These are phyloP conservation scores for Micromys minutus DNA, from an alignment of 2,113 vertebrate genomes.

Conservation along the genomic window DNA sequence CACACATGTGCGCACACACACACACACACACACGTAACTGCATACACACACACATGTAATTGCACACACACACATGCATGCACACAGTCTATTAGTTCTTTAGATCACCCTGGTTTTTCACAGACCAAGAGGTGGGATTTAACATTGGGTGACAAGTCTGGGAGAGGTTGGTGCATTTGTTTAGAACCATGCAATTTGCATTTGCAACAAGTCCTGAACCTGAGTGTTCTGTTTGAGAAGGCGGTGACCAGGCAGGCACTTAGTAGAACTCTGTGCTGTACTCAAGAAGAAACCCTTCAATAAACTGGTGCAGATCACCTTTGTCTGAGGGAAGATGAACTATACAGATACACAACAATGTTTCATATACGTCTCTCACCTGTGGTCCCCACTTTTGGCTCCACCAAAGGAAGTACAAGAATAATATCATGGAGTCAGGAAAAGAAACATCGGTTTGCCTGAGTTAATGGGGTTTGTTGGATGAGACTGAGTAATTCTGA, in stretches of 20 bases:
- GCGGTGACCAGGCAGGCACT: background rate
- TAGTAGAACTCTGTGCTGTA: background rate
- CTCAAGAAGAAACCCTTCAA: background rate
- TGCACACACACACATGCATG: background rate
- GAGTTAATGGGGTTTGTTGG: background rate
- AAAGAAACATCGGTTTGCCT: background rate
- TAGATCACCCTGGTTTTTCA: background rate
- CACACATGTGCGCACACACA: too few species aligned
- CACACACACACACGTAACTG: background rate
- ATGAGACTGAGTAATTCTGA: constrained; percentile 15
- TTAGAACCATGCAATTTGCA: background rate
- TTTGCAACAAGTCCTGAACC: background rate
- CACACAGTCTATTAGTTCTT: background rate
- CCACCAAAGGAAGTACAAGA: constrained; percentile 17
- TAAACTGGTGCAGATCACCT: background rate
- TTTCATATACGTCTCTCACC: background rate
- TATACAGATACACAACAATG: background rate
- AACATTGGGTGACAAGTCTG: accelerated
- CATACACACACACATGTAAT: background rate
- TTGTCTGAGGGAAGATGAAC: background rate
- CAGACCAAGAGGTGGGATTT: background rate
- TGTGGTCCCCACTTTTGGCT: background rate
- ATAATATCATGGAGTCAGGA: background rate
- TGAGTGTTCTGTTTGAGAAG: background rate
- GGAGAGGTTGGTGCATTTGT: background rate